Base-by-base conservation (phyloP, 1,140 invertebrate genomes). In the Drosophila bocki region DNA sequence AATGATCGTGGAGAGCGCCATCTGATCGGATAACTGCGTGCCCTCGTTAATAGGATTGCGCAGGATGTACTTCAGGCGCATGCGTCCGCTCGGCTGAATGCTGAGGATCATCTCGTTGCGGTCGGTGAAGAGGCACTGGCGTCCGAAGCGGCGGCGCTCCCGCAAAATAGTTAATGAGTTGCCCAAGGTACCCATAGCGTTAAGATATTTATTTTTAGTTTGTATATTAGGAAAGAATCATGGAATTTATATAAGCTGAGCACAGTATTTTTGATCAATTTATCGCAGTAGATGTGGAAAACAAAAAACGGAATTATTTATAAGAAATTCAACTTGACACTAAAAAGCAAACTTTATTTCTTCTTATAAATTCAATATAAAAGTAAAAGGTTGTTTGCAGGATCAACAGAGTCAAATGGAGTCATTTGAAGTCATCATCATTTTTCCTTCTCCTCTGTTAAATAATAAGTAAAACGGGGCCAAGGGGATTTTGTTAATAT, bases 121-220 rank as follows among this genome's bases (percentile, higher is more conserved):
- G 92, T 98, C 96, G 22, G 94, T 94, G 92, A 98, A 98, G 47
- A 95, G 93, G 76, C 95, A 95, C 82, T 95, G 95, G 68, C 94
- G 94, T 7, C 96, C 96, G 92, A 96, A 97, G 75, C 96, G 94
- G 47, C 94, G 94, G 64, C 96, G 94, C 58, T 94, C 95, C 82
- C 95, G 96, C 17, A 95, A 58, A 7, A 82, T 17, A 9, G 80
- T 75, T 51, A 75, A 69, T 32, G 81, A 70, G 57, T 91, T 91
- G 22, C 44, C 62, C 19, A 72, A 50, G 12, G 67, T 50, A 3
- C 69, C 69, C 69, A 72, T 72, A 5, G 41, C 17, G 13, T 29
- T 22, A 0, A 3, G 12, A 8, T 11, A 12, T 29, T 22, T 7
- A 29, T 9, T n/a, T 26, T 7, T 17, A 6, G 1, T 13, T 32